Evolutionary conservation across 2,797 vertebrate genomes (phyloP), one percentile per base, ranked within the genome.

Genomic region (Chlorospingus semifuscus): DNA sequence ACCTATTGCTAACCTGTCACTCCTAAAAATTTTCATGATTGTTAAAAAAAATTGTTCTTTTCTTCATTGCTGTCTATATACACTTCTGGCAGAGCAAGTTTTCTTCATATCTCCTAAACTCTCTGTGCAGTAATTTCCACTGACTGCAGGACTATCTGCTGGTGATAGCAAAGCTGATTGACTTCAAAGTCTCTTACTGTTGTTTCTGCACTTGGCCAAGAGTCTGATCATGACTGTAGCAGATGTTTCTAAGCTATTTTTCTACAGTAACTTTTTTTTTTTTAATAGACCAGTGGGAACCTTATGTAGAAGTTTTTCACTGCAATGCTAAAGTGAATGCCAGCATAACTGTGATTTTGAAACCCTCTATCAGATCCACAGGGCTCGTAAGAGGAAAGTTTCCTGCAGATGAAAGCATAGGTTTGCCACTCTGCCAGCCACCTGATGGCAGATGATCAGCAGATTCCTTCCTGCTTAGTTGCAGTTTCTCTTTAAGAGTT

Each of bases 171-270:
- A 82, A 96, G 79, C 64, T 94, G 93, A 96, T 90, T 95, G 94
- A 97, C 95, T 97, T 98, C 96, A 97, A 97, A 97, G 95, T 86
- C 93, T 96, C 65, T 95, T 77, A 59, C 77, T 97, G 87, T 94
- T 97, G 70, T 94, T 97, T 77, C 52, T 81, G 95, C 92, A 78
- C 70, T 91, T 97, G 93, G 91, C 94, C 93, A 94, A 96, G 70
- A 87, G 56, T 96, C 57, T 83, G 82, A 41, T 98, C 89, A 95
- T 97, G 94, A 93, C 91, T 97, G 70, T 46, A 95, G 60, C 94
- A 96, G 96, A 97, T 97, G 91, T 97, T 97, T 94, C 83, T 92
- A 85, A 72, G 49, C 27, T 30, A 64, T 83, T 91, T 87, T 91
- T 79, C 46, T 68, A 24, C 21, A 83, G 72, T 41, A 41, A 52